These are phyloP conservation scores for Rhopalosiphum nymphaeae DNA, from an alignment of 2,888 invertebrate genomes.

Conservation along the genomic window DNA sequence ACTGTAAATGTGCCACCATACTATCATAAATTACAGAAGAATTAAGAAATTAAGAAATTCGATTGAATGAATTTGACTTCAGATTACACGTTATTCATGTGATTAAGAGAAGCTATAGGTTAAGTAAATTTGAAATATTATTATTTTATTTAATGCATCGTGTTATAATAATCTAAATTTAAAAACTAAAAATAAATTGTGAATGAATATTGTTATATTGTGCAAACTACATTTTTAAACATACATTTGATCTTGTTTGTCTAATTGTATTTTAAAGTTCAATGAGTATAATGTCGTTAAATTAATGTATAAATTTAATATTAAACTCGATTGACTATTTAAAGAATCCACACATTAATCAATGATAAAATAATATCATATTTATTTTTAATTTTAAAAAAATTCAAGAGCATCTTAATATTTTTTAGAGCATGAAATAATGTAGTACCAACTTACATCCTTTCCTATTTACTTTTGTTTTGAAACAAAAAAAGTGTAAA, in stretches of 20 bases:
- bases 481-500: background rate
- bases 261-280: background rate
- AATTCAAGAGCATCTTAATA: background rate
- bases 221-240: background rate
- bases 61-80: too few relatives aligned
- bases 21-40: too few relatives aligned
- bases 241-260: background rate
- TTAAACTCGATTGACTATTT: background rate
- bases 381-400: background rate
- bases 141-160: too few relatives aligned
- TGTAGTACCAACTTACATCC: background rate
- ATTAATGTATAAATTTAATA: background rate
- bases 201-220: background rate
- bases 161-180: too few relatives aligned
- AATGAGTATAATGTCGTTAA: background rate
- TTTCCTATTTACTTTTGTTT: background rate
- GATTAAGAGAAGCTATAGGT: too few relatives aligned
- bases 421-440: constrained; percentile 2
- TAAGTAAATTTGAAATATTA: too few relatives aligned
- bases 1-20: too few relatives aligned
- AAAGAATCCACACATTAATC: background rate
- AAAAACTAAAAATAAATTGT: too few relatives aligned
- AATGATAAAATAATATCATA: background rate
- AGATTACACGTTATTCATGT: too few relatives aligned
- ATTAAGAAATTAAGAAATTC: too few relatives aligned